These are phyloP conservation scores for Rhyzopertha dominica DNA, from an alignment of 1,140 invertebrate species.

Conservation along the genomic window DNA sequence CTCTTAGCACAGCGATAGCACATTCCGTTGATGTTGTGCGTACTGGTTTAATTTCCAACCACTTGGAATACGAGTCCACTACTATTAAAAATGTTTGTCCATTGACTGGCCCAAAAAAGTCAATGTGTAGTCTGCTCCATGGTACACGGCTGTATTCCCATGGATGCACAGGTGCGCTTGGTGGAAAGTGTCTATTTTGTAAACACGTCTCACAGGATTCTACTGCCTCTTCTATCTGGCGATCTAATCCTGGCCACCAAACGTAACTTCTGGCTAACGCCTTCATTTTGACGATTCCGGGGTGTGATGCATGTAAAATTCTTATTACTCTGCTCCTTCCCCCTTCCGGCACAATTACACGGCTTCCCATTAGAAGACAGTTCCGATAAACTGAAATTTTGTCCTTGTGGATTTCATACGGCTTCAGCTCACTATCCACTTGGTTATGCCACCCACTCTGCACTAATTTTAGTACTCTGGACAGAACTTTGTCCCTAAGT, in stretches of 20 bases:
- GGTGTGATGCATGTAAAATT: constrained; percentile 46
- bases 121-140: constrained; percentile 40
- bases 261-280: constrained; percentile 38
- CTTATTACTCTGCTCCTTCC: no score
- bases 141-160: constrained; percentile 42
- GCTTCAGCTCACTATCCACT: no score
- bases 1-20: constrained; percentile 16
- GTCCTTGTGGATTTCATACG: no score
- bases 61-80: constrained; percentile 35
- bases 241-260: constrained; percentile 42
- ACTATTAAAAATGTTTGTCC: constrained; percentile 28
- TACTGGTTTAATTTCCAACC: constrained; percentile 30
- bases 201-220: neutral
- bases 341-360: no score
- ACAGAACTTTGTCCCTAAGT: no score
- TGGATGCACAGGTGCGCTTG: constrained; percentile 17
- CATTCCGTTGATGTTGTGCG: constrained; percentile 17
- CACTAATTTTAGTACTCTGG: no score
- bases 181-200: constrained; percentile 24
- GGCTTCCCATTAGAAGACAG: no score
- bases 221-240: constrained; percentile 39
- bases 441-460: no score
- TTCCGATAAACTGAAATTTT: no score
- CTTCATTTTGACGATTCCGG: constrained; percentile 50
- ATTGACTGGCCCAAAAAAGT: constrained; percentile 37